Evolutionary conservation across 2,113 vertebrate genomes (phyloP).

Genomic region (Gymnogyps californianus): DNA sequence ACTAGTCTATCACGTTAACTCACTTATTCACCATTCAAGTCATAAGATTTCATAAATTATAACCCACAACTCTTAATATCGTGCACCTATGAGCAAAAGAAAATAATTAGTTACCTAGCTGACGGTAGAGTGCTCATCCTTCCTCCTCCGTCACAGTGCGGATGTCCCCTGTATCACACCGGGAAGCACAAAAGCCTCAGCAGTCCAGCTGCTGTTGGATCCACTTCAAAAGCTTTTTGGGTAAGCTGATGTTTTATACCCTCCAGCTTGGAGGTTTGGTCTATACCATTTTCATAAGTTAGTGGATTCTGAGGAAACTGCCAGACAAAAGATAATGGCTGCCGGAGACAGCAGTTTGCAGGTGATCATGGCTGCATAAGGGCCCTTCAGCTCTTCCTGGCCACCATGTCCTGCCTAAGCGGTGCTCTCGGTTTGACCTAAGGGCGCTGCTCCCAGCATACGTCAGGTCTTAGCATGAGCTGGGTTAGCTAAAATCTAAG

Average conservation of each 20-base stretch:
- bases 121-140: neutral
- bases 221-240: neutral
- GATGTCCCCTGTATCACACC: neutral
- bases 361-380: neutral
- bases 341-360: neutral
- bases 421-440: neutral
- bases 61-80: neutral
- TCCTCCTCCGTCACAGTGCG: fast-evolving
- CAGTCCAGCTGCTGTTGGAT: neutral
- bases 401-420: neutral
- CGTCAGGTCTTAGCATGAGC: neutral
- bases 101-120: neutral
- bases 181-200: neutral
- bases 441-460: neutral
- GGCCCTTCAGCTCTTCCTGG: neutral
- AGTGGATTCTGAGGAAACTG: neutral
- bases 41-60: neutral
- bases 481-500: neutral
- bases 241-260: neutral
- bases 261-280: neutral
- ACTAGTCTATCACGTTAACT: neutral
- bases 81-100: neutral
- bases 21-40: neutral
- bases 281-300: neutral
- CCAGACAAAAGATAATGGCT: neutral